Conservation (phyloP, 2,113 vertebrate species). For the Leptodactylus fuscus region DNA sequence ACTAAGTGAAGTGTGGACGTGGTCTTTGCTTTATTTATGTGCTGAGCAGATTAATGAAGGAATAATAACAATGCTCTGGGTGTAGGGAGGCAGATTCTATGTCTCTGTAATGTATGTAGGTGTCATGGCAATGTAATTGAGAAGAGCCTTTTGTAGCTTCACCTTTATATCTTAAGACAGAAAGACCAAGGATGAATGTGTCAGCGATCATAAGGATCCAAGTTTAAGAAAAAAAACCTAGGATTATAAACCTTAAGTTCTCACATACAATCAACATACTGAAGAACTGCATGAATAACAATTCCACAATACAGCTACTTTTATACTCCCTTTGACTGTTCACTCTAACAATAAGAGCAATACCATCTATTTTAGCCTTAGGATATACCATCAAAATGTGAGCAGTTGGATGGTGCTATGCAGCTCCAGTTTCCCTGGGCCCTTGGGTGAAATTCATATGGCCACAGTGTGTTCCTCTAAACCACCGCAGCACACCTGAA, state of each 20-base stretch:
- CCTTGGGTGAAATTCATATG: no score
- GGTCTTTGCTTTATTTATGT: conserved; percentile 42
- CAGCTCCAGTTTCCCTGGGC: no score
- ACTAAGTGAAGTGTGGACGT: conserved; percentile 62
- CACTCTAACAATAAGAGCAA: no score
- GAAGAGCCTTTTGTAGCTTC: background rate
- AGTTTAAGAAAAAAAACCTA: background rate
- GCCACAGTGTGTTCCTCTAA: no score
- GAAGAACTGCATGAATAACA: no score
- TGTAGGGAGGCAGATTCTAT: background rate
- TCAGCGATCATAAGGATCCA: background rate
- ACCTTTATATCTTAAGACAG: background rate
- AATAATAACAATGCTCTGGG: conserved; percentile 1
- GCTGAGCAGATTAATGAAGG: conserved; percentile 14
- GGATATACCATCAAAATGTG: no score
- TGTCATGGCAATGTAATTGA: background rate
- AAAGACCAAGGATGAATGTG: background rate
- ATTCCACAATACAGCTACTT: no score
- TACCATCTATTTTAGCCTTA: no score
- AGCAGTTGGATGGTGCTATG: no score
- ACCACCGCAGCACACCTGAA: no score
- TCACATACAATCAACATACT: no score
- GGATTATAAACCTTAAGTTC: background rate
- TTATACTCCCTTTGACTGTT: no score
- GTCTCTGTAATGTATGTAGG: background rate